Conservation (phyloP, 2,797 vertebrate species). For the Columba guinea region DNA sequence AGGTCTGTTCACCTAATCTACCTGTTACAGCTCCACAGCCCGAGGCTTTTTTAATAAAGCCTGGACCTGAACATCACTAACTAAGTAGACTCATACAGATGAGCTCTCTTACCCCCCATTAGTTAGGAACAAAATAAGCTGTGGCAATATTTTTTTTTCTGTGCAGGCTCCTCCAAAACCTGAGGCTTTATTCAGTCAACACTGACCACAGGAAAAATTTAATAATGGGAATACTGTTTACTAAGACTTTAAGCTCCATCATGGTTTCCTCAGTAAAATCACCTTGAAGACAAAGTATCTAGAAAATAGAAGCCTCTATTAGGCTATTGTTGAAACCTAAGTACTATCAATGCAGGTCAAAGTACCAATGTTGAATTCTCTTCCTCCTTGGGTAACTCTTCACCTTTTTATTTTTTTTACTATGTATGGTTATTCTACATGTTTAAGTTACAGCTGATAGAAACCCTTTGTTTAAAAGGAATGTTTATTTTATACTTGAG, state of each 20-base stretch:
- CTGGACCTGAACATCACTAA: not conserved
- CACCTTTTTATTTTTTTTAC: not conserved
- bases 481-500: not conserved
- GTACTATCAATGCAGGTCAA: not conserved
- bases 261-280: not conserved
- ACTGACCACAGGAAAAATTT: not conserved
- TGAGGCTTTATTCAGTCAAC: conserved; percentile 9
- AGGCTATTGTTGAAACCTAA: not conserved
- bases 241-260: not conserved
- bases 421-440: not conserved
- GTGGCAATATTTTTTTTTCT: not conserved
- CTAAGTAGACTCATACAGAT: not conserved
- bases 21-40: not conserved
- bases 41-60: conserved; percentile 5
- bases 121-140: not conserved
- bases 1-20: conserved; percentile 31
- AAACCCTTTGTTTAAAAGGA: not conserved
- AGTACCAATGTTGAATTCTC: not conserved
- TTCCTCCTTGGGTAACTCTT: not conserved
- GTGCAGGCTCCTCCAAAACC: not conserved
- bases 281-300: not conserved
- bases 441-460: not conserved
- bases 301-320: not conserved
- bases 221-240: not conserved
- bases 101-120: not conserved